Conservation (phyloP, 2,888 invertebrate genomes). For the Endotricha flammealis region DNA sequence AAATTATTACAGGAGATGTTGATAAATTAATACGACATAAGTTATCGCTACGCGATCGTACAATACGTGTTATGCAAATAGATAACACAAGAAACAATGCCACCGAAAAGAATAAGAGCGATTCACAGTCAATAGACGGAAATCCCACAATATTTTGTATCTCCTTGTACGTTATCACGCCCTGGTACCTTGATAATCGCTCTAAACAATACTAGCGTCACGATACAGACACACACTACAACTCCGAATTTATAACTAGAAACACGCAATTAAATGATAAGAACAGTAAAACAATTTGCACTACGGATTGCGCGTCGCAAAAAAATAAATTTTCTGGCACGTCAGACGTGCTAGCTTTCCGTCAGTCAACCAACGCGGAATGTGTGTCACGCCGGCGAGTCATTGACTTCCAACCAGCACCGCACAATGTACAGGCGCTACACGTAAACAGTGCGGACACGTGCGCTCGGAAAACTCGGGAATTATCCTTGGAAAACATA, state of each 20-base stretch:
- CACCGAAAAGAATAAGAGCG: conserved; percentile 20
- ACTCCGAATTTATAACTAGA: conserved; percentile 5
- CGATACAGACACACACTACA: conserved; percentile 19
- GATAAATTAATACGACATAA: background rate
- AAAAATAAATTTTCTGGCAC: conserved; percentile 42
- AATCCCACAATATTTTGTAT: conserved; percentile 31
- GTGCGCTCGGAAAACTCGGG: conserved; percentile 53
- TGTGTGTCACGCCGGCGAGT: conserved; percentile 75
- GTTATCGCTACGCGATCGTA: conserved; percentile 1
- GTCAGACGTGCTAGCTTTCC: conserved; percentile 54
- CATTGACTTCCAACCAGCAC: conserved; percentile 59
- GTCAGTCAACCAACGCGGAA: conserved; percentile 58
- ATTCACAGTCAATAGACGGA: conserved; percentile 24
- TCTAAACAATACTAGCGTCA: conserved; percentile 23
- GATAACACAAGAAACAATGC: conserved; percentile 10
- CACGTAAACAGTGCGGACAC: conserved; percentile 69
- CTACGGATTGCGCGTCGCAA: conserved; percentile 29
- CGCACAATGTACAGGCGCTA: conserved; percentile 33
- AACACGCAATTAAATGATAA: conserved; percentile 32
- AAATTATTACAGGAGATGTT: conserved; percentile 6
- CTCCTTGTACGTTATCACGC: conserved; percentile 43
- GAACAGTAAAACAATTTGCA: conserved; percentile 36
- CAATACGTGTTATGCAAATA: conserved; percentile 6
- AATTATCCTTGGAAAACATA: conserved; percentile 34
- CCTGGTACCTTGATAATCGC: conserved; percentile 25